These are phyloP conservation scores for Lapara coniferarum DNA, from an alignment of 2,888 invertebrate genomes.

Conservation along the genomic window DNA sequence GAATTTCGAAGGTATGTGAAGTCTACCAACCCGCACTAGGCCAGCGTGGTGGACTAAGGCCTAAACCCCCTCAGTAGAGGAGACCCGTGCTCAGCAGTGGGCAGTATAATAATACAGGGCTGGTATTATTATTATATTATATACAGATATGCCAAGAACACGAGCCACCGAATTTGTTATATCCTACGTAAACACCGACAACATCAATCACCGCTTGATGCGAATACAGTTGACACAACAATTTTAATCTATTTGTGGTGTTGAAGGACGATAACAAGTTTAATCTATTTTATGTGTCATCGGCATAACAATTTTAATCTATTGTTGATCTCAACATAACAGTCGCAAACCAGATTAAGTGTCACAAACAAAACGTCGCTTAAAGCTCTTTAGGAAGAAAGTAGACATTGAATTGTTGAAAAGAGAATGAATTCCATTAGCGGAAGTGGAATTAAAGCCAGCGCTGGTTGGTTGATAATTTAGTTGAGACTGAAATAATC, in stretches of 20 bases:
- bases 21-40: too few species aligned
- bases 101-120: too few species aligned
- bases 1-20: too few species aligned
- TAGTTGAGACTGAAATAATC: constrained; percentile 51
- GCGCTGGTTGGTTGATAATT: constrained; percentile 56
- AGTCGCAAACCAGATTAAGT: constrained; percentile 53
- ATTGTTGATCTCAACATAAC: constrained; percentile 40
- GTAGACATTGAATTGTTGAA: constrained; percentile 65
- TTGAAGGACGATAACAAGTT: background rate
- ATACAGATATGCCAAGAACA: constrained; percentile 39
- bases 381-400: constrained; percentile 54
- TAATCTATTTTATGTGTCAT: background rate
- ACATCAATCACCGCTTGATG: background rate
- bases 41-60: too few species aligned
- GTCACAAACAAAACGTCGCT: constrained; percentile 58
- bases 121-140: too few species aligned
- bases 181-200: background rate
- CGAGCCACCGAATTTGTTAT: background rate
- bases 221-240: background rate
- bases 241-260: background rate
- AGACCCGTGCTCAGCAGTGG: too few species aligned
- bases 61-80: too few species aligned
- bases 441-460: constrained; percentile 63
- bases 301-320: constrained; percentile 6
- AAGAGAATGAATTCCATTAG: constrained; percentile 70